phyloP scores from a whole-genome alignment of 2,113 vertebrate genomes.

The Bambusicola thoracicus region DNA sequence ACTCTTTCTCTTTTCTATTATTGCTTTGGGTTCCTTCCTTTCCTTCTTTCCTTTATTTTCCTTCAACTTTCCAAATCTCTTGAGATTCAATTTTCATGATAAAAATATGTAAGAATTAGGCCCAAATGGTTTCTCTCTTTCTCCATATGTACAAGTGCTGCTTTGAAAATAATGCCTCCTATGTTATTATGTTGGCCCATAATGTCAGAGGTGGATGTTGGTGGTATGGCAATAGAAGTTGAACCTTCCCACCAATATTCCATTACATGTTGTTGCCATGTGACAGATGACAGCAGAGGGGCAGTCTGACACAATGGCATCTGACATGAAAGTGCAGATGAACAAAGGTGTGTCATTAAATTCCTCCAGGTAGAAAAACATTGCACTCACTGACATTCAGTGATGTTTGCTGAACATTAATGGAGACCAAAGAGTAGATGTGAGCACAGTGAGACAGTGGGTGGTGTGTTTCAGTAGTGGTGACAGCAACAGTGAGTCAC shows the following conservation, averaged over 20 bases:
- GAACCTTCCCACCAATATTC: not conserved
- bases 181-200: too few relatives aligned
- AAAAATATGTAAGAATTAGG: conserved; percentile 51
- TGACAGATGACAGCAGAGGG: not conserved
- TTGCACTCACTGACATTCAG: not conserved
- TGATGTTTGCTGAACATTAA: not conserved
- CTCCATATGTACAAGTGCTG: not conserved
- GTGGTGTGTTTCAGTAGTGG: not conserved
- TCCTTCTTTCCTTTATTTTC: conserved; percentile 39
- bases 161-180: too few relatives aligned
- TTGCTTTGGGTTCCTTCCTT: conserved; percentile 42
- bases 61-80: conserved; percentile 10
- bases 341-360: not conserved
- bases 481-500: too few relatives aligned
- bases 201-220: too few relatives aligned
- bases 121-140: conserved; percentile 29
- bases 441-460: not conserved
- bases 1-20: conserved; percentile 45
- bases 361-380: not conserved
- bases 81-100: conserved; percentile 27
- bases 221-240: not conserved
- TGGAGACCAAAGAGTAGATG: not conserved
- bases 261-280: not conserved
- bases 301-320: not conserved
- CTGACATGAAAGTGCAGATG: not conserved